Evolutionary conservation across 1,140 invertebrate genomes (phyloP), one percentile per base, ranked within the genome.

Genomic region (Gryon sp.): DNA sequence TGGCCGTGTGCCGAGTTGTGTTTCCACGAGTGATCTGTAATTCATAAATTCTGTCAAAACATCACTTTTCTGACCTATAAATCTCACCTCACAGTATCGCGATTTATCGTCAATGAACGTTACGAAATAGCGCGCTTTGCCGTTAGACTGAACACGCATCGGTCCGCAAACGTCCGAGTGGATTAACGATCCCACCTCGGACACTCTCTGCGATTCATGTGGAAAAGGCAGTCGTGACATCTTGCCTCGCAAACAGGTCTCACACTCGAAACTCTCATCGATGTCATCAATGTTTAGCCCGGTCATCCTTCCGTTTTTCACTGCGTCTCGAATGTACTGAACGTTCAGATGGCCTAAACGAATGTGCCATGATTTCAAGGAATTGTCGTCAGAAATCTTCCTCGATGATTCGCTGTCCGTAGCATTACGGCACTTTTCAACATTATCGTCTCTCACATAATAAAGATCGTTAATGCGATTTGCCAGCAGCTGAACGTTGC

Each of bases 71-170:
- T 73, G 20, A 57, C 78, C 78, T 6, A 88, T 16, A 24, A 87
- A 81, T 8, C 36, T 26, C 2, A 79, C 68, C 16, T 76, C 41
- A 12, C 73, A 70, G 52, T 79, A 82, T 32, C 78, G 41, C 0
- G 80, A 70, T 11, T 43, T 57, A 34, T 84, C 83, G 14, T 85
- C 80, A 1, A 80, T 81, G 38, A 82, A 82, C n/a, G 50, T 74
- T 9, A 82, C 70, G 18, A 81, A 82, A 69, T 41, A 41, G 3
- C 40, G 40, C 12, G 40, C 40, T 22, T 11, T 22, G 0, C 22
- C 30, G 26, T 34, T 32, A 2, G 22, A 32, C 6, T 9, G 0
- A 5, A 11, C 18, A 2, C 9, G 20, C 8, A 19, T n/a, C n/a
- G 32, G 36, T 1, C 36, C 36, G 9, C 14, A 40, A 2, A 40